Conservation (phyloP, 1,140 invertebrate genomes). For the Papilio machaon region DNA sequence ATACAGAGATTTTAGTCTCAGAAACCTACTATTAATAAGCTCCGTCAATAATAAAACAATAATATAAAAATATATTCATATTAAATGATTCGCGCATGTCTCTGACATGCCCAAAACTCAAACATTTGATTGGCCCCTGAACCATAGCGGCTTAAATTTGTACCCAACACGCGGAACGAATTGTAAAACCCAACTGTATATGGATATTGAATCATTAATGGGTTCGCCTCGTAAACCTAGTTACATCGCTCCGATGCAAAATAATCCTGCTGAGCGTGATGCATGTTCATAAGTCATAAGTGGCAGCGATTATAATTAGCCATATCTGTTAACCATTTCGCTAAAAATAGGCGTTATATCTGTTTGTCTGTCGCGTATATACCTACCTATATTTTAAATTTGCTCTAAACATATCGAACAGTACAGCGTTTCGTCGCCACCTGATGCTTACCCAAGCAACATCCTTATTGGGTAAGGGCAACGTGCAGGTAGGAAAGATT, state of each 20-base stretch:
- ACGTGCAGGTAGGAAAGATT: too few species aligned
- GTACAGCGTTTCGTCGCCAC: too few species aligned
- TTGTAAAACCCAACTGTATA: conserved; percentile 39
- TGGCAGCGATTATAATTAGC: conserved; percentile 6
- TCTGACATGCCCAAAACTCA: conserved; percentile 14
- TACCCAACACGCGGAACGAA: conserved; percentile 36
- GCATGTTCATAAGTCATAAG: conserved; percentile 19
- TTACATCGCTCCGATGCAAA: conserved; percentile 48
- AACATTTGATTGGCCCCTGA: conserved; percentile 30
- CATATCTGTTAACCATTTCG: neutral
- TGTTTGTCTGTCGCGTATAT: neutral
- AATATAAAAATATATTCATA: neutral
- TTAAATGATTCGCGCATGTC: neutral
- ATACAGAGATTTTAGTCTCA: too few species aligned
- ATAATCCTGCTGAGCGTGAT: conserved; percentile 52
- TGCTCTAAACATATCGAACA: too few species aligned
- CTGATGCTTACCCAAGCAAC: too few species aligned
- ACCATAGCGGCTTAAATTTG: conserved; percentile 28
- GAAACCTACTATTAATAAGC: neutral
- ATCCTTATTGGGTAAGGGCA: too few species aligned
- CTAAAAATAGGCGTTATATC: too few species aligned
- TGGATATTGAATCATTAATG: conserved; percentile 42
- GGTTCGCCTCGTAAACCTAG: conserved; percentile 50
- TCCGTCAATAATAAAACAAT: neutral
- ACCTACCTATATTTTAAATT: too few species aligned